Conservation (phyloP, 2,113 vertebrate species). For the Tyrannus savana region DNA sequence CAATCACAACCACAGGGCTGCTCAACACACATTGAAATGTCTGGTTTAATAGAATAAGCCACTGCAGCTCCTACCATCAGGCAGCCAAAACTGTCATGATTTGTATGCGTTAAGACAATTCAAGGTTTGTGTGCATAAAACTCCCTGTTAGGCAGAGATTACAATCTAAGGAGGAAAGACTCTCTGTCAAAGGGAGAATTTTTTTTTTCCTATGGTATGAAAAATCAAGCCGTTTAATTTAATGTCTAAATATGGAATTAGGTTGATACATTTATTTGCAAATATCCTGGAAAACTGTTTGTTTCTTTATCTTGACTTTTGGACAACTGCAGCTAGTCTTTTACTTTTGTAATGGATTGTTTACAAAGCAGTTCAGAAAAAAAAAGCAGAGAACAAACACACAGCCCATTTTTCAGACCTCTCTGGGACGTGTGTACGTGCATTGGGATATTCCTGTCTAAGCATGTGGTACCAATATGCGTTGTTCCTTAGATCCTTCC, state of each 20-base stretch:
- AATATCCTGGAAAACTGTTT: neutral
- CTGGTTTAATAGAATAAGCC: slow-evolving; percentile 9
- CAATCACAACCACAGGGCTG: neutral
- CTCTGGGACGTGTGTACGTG: neutral
- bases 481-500: neutral
- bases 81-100: neutral
- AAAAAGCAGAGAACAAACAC: neutral
- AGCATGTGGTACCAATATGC: neutral
- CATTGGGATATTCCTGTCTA: neutral
- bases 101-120: neutral
- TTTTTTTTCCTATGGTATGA: neutral
- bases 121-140: slow-evolving; percentile 7
- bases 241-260: neutral
- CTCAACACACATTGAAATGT: neutral
- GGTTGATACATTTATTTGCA: neutral
- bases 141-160: neutral
- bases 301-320: neutral
- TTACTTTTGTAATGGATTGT: neutral
- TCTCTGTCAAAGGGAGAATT: neutral
- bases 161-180: neutral
- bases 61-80: neutral
- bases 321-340: neutral
- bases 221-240: neutral
- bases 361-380: neutral
- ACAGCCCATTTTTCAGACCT: neutral